These are phyloP conservation scores for Sitobion miscanthi DNA, from an alignment of 1,140 invertebrate species.

Conservation along the genomic window DNA sequence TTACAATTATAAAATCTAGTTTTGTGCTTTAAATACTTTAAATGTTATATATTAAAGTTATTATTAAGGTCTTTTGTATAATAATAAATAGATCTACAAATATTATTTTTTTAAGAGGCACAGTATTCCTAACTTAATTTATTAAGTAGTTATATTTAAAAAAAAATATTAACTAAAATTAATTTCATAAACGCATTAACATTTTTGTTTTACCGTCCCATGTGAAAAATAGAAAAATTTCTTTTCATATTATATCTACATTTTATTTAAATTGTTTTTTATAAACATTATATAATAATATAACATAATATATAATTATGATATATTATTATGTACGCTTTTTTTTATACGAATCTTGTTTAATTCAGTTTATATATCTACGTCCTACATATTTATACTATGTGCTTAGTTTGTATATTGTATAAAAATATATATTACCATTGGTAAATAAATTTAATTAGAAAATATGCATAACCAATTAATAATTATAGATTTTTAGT, in stretches of 20 bases:
- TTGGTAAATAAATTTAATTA: neutral
- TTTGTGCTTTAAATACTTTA: neutral
- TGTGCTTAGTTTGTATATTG: too few species aligned
- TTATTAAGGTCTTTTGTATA: too few species aligned
- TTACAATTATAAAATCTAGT: neutral
- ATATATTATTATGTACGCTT: neutral
- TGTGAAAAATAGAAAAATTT: too few species aligned
- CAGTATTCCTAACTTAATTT: neutral
- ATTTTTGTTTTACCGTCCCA: neutral
- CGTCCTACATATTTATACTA: too few species aligned
- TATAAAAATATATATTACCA: neutral
- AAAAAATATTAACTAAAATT: neutral
- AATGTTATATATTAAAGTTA: too few species aligned
- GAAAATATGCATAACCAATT: neutral
- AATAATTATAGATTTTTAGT: neutral
- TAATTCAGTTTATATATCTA: neutral
- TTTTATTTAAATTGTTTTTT: neutral
- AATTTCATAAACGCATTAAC: neutral
- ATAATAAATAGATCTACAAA: neutral
- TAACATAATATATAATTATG: too few species aligned
- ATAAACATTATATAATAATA: too few species aligned
- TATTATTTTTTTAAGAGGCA: neutral
- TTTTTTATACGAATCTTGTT: neutral
- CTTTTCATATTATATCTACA: too few species aligned
- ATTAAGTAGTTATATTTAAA: neutral